These are phyloP conservation scores for Nomada flava DNA, from an alignment of 2,888 invertebrate species.

Conservation along the genomic window DNA sequence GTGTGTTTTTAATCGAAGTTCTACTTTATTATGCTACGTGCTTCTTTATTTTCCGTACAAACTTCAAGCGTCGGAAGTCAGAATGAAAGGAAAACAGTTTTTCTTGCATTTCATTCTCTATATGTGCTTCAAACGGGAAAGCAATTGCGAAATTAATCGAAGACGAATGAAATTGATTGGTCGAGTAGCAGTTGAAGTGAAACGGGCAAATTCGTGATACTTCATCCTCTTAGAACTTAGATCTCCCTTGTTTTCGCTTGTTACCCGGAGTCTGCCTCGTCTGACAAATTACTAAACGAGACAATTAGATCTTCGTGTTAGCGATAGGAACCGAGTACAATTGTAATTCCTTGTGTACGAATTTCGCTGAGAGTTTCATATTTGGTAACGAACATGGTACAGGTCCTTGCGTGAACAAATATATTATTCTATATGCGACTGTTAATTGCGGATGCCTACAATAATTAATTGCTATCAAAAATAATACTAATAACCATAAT, in stretches of 20 bases:
- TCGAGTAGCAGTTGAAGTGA: not conserved
- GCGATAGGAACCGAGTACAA: not conserved
- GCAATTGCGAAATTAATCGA: conserved; percentile 17
- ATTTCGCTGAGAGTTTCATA: conserved; percentile 1
- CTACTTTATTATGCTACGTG: too few relatives aligned
- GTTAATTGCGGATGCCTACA: not conserved
- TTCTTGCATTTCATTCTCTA: not conserved
- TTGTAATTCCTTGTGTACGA: not conserved
- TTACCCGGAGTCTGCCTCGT: conserved; percentile 17
- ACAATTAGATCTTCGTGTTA: conserved; percentile 21
- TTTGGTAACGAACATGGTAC: not conserved
- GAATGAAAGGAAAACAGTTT: too few relatives aligned
- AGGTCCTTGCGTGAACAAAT: not conserved
- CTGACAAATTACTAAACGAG: conserved; percentile 38
- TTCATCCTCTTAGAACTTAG: conserved; percentile 37
- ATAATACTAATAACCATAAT: too few relatives aligned
- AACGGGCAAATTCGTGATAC: conserved; percentile 15
- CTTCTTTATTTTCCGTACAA: too few relatives aligned
- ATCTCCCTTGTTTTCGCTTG: conserved; percentile 20
- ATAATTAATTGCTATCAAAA: too few relatives aligned
- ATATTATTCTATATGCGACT: not conserved
- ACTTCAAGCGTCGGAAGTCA: too few relatives aligned
- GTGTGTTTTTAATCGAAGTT: too few relatives aligned
- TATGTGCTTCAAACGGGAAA: not conserved
- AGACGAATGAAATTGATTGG: conserved; percentile 4